phyloP scores from a whole-genome alignment of 2,888 invertebrate species.

The Athripsodes cinereus region DNA sequence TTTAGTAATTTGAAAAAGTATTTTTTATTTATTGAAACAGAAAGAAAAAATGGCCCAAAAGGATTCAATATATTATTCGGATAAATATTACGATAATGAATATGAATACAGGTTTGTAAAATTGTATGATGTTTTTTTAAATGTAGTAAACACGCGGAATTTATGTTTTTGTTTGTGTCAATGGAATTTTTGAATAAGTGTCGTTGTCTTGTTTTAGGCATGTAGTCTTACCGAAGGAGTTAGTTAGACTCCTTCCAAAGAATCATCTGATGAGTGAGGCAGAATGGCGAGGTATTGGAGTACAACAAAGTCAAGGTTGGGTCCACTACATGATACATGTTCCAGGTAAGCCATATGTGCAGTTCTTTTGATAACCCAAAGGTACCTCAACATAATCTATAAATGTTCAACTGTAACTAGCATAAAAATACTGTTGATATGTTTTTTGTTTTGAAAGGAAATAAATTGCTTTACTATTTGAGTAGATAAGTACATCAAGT shows the following conservation, averaged over 20 bases:
- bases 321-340: constrained; percentile 94
- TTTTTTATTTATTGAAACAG: neutral
- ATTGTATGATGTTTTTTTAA: neutral
- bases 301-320: constrained; percentile 96
- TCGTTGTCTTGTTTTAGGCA: constrained; percentile 58
- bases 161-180: neutral
- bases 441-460: too few relatives aligned
- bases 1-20: neutral
- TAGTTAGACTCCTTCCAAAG: constrained; percentile 85
- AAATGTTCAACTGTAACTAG: too few relatives aligned
- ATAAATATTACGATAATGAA: constrained; percentile 86
- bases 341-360: constrained; percentile 71
- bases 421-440: too few relatives aligned
- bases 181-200: neutral
- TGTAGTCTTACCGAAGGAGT: constrained; percentile 88
- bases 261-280: constrained; percentile 88
- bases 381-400: too few relatives aligned
- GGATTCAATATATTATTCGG: constrained; percentile 81
- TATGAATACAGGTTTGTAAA: constrained; percentile 84
- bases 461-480: too few relatives aligned
- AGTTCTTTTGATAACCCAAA: too few relatives aligned
- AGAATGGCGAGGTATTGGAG: constrained; percentile 92
- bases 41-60: constrained; percentile 48
- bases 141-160: neutral
- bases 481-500: too few relatives aligned